phyloP scores from a whole-genome alignment of 2,797 vertebrate genomes.

The Myripristis murdjan region DNA sequence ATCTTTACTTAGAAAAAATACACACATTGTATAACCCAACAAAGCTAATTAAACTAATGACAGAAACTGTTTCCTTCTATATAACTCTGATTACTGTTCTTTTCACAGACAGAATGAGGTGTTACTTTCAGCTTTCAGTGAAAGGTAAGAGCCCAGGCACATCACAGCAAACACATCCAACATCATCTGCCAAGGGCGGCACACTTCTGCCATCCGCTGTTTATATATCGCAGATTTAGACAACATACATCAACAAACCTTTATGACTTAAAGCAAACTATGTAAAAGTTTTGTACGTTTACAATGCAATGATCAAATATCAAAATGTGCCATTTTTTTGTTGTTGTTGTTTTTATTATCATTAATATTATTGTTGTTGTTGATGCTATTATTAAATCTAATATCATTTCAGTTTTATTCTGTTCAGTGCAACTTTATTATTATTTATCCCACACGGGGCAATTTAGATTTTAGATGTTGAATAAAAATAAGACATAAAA shows the following conservation, averaged over 20 bases:
- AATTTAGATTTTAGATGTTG: too few relatives aligned
- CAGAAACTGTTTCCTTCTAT: not conserved
- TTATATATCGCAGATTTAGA: not conserved
- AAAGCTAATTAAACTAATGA: not conserved
- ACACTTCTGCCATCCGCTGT: not conserved
- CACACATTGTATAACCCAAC: not conserved
- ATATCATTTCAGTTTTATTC: too few relatives aligned
- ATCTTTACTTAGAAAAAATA: not conserved
- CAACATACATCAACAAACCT: too few relatives aligned
- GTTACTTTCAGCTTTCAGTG: not conserved
- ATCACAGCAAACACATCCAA: conserved; percentile 8
- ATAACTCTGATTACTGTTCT: conserved; percentile 32
- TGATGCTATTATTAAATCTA: too few relatives aligned
- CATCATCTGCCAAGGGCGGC: not conserved
- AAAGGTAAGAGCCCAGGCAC: conserved; percentile 49
- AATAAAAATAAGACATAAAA: too few relatives aligned
- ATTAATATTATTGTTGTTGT: too few relatives aligned
- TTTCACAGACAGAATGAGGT: conserved; percentile 45
- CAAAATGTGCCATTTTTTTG: too few relatives aligned
- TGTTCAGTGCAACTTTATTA: too few relatives aligned
- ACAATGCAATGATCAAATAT: too few relatives aligned
- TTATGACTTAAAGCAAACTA: too few relatives aligned
- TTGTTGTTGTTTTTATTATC: too few relatives aligned
- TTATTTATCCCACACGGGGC: too few relatives aligned
- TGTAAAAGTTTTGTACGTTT: not conserved